Base-by-base conservation (phyloP, 2,797 vertebrate genomes). In the Glyptemys insculpta region DNA sequence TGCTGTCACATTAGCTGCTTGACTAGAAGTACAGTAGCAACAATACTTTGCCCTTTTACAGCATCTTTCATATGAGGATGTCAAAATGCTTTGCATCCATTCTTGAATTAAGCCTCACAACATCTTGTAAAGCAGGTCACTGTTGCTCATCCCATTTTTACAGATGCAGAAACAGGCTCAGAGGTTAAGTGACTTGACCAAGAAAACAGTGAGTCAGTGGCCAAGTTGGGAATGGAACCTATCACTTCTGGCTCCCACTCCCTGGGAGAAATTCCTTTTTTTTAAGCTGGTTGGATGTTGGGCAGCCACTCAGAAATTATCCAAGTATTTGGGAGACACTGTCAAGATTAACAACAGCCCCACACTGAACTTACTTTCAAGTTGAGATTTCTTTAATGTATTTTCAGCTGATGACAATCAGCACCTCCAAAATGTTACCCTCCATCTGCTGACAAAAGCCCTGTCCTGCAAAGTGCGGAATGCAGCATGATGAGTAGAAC, bases 181-280 rank as follows among this genome's bases (percentile, higher is more conserved):
- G 87, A 87, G 92, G 94, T 96, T 96, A 97, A 97, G 72, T 53
- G 91, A 21, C 95, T 92, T 97, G 95, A 93, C 95, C 96, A n/a
- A 19, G 93, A 88, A 91, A 84, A 52, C 90, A 87, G 53, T n/a
- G 83, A 9, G 5, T 57, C 25, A 52, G 23, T 7, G 56, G 86
- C 27, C 23, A 50, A 41, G 7, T 85, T 93, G 2, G 3, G 79
- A 90, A 84, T 44, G 89, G 56, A 14, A 76, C 56, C 88, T 49
- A 29, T 65, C 94, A 89, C 34, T 90, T 92, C n/a, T 92, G 94
- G 34, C 88, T 95, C 37, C 27, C n/a, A 37, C 18, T 68, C n/a
- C 5, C 5, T 68, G 76, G 81, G 57, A 85, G 93, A 31, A 86
- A 90, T 87, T 80, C 7, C 8, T 72, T 91, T 90, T 80, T 82